Base-by-base conservation (phyloP, 2,888 invertebrate genomes). In the Onchidella celtica region DNA sequence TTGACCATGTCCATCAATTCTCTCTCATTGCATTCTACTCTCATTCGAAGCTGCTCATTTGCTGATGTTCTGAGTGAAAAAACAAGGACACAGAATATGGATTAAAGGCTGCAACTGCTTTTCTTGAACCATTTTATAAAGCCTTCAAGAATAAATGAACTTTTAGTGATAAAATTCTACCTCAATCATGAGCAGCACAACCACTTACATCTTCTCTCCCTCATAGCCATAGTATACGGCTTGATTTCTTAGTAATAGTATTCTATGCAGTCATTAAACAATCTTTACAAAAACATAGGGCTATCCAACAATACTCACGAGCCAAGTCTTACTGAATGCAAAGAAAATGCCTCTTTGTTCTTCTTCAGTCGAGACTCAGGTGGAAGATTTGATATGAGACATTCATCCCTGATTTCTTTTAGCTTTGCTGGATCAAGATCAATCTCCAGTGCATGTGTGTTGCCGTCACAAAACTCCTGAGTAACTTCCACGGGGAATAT, bases 381-480 rank as follows among this genome's bases (percentile, higher is more conserved):
- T 3, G 73, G 73, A 4, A 80, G 72, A 14, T 11, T 32, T 1
- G 72, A 47, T 3, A 79, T 21, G 24, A 79, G 79, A n/a, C 36
- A 29, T 6, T 79, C 32, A 24, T 79, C 79, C 40, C 79, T 6
- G 0, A 79, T 47, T 27, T 72, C 72, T 17, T 72, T 72, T 17
- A 79, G 57, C 24, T 40, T 72, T 17, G 61, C 63, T 32, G 65
- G 61, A 29, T 78, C 72, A 21, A 79, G 29, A n/a, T 72, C 72
- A 21, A 79, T 38, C 29, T 79, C 72, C 32, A 79, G 34, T 2
- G n/a, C 27, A 72, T 79, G 79, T 40, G 72, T 72, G 24, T 69
- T 57, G 40, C 78, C 78, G 3, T 59, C 78, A 17, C 61, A 61
- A 34, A 78, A 78, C 34, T 78, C 69, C 21, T 69, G 47, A 4